These are phyloP conservation scores for Podocnemis expansa DNA, from an alignment of 2,113 vertebrate genomes.

Conservation along the genomic window DNA sequence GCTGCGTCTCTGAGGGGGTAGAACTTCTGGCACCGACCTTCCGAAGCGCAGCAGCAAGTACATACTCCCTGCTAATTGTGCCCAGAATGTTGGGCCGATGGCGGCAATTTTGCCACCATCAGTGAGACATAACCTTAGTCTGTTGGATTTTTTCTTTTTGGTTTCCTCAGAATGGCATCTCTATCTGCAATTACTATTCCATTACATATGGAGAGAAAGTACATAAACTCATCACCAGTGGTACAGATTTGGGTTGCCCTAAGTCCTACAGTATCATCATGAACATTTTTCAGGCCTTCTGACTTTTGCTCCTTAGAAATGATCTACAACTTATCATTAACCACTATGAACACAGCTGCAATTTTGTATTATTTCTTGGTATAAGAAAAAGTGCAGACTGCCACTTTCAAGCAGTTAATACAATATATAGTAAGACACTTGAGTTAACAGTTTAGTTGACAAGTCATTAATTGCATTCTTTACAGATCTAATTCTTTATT, in stretches of 20 bases:
- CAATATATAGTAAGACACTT: neutral
- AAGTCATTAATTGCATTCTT: neutral
- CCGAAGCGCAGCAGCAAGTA: too few species aligned
- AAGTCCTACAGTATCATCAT: neutral
- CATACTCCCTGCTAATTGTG: too few species aligned
- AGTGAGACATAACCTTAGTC: too few species aligned
- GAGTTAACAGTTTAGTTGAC: neutral
- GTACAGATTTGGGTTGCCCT: neutral
- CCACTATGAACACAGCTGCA: neutral
- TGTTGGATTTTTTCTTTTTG: neutral
- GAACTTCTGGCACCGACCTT: too few species aligned
- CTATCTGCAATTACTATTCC: neutral
- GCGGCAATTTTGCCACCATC: too few species aligned
- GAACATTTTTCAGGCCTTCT: neutral
- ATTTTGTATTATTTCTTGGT: neutral
- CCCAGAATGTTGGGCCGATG: too few species aligned
- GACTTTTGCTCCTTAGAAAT: neutral
- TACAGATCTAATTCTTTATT: neutral
- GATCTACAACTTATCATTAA: neutral
- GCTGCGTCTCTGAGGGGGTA: too few species aligned
- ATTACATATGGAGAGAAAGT: neutral
- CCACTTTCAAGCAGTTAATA: neutral
- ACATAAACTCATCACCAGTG: neutral
- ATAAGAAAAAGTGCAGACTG: neutral
- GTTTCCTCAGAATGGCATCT: neutral